Evolutionary conservation across 2,797 vertebrate genomes (phyloP).

Genomic region (Rhodeus uyekii): DNA sequence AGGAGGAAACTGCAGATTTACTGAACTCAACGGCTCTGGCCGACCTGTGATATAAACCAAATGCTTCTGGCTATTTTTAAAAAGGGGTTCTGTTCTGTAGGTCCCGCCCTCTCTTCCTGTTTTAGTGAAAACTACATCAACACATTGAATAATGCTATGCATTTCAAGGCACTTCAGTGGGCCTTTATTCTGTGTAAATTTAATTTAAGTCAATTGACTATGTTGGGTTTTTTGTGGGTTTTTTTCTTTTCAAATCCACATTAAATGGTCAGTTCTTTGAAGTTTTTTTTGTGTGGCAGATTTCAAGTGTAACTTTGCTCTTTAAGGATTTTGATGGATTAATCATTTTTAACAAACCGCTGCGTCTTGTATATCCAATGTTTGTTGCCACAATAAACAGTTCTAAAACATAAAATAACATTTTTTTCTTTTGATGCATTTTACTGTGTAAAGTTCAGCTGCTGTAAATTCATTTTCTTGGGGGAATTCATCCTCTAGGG

Average conservation of each 20-base stretch:
- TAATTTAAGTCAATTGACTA: too few species aligned
- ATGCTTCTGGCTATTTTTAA: too few species aligned
- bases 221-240: too few species aligned
- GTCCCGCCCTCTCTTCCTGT: too few species aligned
- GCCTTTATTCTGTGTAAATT: too few species aligned
- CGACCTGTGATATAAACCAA: too few species aligned
- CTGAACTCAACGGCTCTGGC: too few species aligned
- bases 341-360: neutral
- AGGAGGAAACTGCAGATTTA: too few species aligned
- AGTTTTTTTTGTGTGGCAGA: neutral
- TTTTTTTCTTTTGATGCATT: neutral
- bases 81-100: too few species aligned
- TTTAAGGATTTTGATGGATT: neutral
- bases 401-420: neutral
- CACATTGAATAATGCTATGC: too few species aligned
- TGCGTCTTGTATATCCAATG: neutral
- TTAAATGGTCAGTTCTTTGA: neutral
- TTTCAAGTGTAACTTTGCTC: neutral
- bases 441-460: neutral
- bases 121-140: too few species aligned
- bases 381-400: neutral
- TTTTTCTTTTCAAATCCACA: neutral
- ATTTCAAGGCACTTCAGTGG: too few species aligned
- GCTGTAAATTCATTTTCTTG: conserved; percentile 39
- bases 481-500: conserved; percentile 41